Evolutionary conservation across 2,113 vertebrate species (phyloP), one percentile per base, ranked within the genome.

Genomic region (Sorex araneus): DNA sequence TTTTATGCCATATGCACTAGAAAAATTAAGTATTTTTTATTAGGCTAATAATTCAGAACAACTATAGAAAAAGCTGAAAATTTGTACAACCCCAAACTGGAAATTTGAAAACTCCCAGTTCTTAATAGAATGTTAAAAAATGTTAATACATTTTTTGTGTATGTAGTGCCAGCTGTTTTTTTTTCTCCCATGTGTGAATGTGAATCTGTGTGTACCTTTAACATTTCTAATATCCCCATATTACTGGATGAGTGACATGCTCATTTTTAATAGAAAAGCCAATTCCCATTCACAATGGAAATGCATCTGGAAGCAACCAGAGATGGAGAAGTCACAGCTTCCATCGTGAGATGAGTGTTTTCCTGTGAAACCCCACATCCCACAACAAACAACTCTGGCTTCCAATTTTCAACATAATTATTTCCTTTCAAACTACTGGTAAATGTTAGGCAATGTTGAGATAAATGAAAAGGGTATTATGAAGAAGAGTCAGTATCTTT

Each of bases 401-500:
- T 83, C 76, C 5, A 73, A 78, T 27, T 92, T 88, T 77, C 80
- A 66, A 79, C 15, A 28, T 66, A 66, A 79, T 83, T 84, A 64
- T 73, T 94, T 81, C 63, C 36, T 90, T 93, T 83, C n/a, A 91
- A 86, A 19, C 27, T 75, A 23, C 40, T 57, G 69, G 28, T 79
- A 70, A 76, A 50, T 82, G 82, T 79, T 90, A 74, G 50, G 63
- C 69, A 84, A 28, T 40, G 27, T 70, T 64, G 81, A 30, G 15
- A 76, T 66, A 85, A 81, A 78, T 75, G 15, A 89, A 74, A 92
- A 75, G 30, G 34, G 40, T 15, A n/a, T 75, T 45, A 82, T 34
- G 28, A 94, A 28, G 13, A 92, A 90, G 92, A 23, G 50, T 70
- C 91, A n/a, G 2, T 32, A n/a, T 85, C 28, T 79, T 96, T 54